A percentile compares a stretch with the other conserved stretches of the same genome.
Evolutionary conservation across 2,113 vertebrate species (phyloP).

Genomic region (Paramisgurnus dabryanus): DNA sequence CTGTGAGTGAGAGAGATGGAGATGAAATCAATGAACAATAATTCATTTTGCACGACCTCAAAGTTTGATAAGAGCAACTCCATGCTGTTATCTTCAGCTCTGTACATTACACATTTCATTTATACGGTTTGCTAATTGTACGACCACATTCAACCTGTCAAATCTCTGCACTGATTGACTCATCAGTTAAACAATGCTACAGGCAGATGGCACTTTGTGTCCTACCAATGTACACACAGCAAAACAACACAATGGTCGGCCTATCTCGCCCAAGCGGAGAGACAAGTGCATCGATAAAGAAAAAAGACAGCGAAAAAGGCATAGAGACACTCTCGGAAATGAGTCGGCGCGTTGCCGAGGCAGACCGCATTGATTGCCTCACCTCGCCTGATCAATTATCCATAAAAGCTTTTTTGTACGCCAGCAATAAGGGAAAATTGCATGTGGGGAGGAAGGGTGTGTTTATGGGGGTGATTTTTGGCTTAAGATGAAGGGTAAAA

Average conservation of each 20-base stretch:
- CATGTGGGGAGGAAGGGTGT: slow-evolving; percentile 10
- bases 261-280: not conserved
- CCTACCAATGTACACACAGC: not conserved
- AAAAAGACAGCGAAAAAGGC: slow-evolving; percentile 46
- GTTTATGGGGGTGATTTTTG: not conserved
- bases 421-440: slow-evolving; percentile 53
- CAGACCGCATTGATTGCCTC: slow-evolving; percentile 71
- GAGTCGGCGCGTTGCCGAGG: slow-evolving; percentile 66
- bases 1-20: slow-evolving; percentile 63
- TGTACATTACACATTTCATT: slow-evolving; percentile 13
- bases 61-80: slow-evolving; percentile 26
- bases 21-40: slow-evolving; percentile 19
- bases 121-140: not conserved
- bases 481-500: slow-evolving; percentile 14
- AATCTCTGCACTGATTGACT: slow-evolving; percentile 3
- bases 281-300: slow-evolving; percentile 26
- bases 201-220: not conserved
- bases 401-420: slow-evolving; percentile 75
- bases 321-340: slow-evolving; percentile 67
- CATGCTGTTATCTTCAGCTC: slow-evolving; percentile 10
- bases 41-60: slow-evolving; percentile 58
- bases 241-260: not conserved
- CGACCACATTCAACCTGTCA: not conserved
- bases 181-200: not conserved
- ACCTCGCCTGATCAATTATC: slow-evolving; percentile 74